Evolutionary conservation across 2,113 vertebrate species (phyloP), one percentile per base, ranked within the genome.

Genomic region (Tupaia tana): DNA sequence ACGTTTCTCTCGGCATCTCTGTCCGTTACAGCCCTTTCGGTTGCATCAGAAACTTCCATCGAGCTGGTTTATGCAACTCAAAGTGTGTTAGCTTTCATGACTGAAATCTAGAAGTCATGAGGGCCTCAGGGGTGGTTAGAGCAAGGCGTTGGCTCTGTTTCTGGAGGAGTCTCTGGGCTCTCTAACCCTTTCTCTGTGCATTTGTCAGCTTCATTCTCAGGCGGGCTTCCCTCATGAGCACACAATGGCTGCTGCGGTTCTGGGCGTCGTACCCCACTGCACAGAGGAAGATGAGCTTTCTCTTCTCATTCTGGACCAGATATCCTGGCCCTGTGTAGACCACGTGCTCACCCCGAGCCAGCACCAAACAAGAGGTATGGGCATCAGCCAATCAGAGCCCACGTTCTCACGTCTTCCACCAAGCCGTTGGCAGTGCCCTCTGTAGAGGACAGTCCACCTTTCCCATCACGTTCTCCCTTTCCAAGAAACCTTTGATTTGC

Each of bases 1-100:
- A 56, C 93, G 93, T 92, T 95, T 69, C 88, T 88, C 3, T 89
- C 96, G 80, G 19, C 66, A 43, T 79, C 31, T 77, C 75, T 86
- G 6, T 34, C 5, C 15, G 86, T 90, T 85, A 64, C 9, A 3
- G 5, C 31, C 59, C 87, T 87, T 90, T 70, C 19, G 13, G 19
- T 75, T 94, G 14, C 70, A 24, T 27, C 24, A 89, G 56, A 96
- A 81, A 77, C 22, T 58, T 66, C 59, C 66, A 0, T 27, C 11
- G 19, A 77, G 63, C 61, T 92, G 77, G 61, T 67, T 92, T 96
- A 56, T 6, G 29, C 70, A 86, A 91, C 80, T 7, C 20, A 24
- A 20, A 52, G 10, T n/a, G 34, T 27, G n/a, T 18, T 70, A 34
- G 63, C 13, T 81, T 94, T 63, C 83, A 71, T 59, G 74, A 86